phyloP scores from a whole-genome alignment of 2,888 invertebrate genomes.

The Ctenicera cuprea region DNA sequence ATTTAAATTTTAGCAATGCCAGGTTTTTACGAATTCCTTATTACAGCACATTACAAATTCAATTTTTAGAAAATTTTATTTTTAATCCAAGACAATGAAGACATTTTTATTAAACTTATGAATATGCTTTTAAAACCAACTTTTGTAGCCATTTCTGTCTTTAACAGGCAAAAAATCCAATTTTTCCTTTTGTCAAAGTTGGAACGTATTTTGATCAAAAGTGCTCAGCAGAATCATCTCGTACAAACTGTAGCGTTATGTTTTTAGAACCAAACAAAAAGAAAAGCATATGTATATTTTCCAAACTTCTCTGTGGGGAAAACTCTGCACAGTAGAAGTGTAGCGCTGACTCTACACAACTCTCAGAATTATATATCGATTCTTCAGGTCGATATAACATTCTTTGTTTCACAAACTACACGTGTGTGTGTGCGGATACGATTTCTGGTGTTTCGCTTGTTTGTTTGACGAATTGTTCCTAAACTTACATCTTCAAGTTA shows the following conservation, averaged over 20 bases:
- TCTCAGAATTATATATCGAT: constrained; percentile 40
- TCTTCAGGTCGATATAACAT: constrained; percentile 41
- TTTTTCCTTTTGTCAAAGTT: background rate
- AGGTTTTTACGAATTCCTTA: too few species aligned
- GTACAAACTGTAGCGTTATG: constrained; percentile 7
- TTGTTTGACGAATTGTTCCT: background rate
- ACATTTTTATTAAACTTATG: too few species aligned
- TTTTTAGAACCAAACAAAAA: constrained; percentile 22
- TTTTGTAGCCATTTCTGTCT: too few species aligned
- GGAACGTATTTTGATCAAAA: constrained; percentile 5
- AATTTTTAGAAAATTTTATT: too few species aligned
- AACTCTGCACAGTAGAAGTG: constrained; percentile 34
- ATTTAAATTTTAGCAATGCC: too few species aligned
- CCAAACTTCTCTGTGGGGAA: constrained; percentile 40
- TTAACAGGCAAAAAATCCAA: constrained; percentile 1
- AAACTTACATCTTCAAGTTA: background rate
- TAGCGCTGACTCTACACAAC: constrained; percentile 39
- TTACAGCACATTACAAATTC: too few species aligned
- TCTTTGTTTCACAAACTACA: constrained; percentile 37
- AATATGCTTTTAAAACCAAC: too few species aligned
- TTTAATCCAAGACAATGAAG: too few species aligned
- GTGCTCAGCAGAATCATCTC: constrained; percentile 22
- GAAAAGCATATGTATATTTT: constrained; percentile 40
- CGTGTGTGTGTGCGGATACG: constrained; percentile 11
- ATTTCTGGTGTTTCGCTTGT: background rate